These are phyloP conservation scores for Leptinotarsa rubiginosa DNA, from an alignment of 2,888 invertebrate genomes.

Conservation along the genomic window DNA sequence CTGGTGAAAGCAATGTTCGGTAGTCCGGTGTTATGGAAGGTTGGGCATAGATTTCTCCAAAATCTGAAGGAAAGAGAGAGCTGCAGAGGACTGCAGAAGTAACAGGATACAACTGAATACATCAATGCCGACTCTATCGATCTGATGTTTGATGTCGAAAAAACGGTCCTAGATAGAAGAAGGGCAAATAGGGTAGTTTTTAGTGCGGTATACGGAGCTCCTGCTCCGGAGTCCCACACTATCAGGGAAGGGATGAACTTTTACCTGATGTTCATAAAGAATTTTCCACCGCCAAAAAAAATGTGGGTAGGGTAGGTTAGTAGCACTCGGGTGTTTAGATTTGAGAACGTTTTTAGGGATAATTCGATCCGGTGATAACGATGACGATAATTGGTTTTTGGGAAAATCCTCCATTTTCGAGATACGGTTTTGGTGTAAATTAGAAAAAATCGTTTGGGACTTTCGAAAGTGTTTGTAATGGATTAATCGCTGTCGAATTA, in stretches of 20 bases:
- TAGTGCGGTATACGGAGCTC: background rate
- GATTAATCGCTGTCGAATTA: no score
- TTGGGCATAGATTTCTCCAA: background rate
- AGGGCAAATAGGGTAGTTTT: background rate
- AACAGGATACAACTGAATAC: background rate
- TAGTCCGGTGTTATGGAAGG: background rate
- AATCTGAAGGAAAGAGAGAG: background rate
- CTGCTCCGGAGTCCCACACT: background rate
- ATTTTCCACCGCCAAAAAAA: background rate
- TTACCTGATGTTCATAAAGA: conserved; percentile 5
- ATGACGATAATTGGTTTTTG: no score
- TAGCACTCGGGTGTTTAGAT: no score
- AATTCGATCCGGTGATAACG: no score
- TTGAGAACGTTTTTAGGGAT: no score
- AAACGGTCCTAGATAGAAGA: background rate
- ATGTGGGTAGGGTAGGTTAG: no score
- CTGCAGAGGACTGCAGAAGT: background rate
- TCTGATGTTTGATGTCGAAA: background rate
- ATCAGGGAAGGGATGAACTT: conserved; percentile 1
- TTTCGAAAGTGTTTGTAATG: no score
- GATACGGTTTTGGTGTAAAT: no score
- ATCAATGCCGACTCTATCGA: background rate
- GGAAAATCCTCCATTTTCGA: no score
- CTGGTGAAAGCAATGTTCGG: background rate
- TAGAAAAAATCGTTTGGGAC: no score